These are phyloP conservation scores for Fregetta grallaria DNA, from an alignment of 2,113 vertebrate genomes.

Conservation along the genomic window DNA sequence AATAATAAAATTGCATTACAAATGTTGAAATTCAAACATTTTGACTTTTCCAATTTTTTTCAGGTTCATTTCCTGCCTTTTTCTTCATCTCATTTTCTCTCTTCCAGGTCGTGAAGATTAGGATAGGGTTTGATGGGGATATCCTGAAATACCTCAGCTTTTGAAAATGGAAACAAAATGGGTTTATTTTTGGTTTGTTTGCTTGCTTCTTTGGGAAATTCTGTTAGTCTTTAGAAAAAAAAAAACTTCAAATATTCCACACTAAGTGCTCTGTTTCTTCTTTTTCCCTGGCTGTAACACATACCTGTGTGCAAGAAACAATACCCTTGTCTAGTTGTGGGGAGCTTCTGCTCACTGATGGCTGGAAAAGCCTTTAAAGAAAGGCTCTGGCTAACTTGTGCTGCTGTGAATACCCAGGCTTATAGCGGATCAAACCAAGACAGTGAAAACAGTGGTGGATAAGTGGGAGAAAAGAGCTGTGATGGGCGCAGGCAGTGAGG, in stretches of 20 bases:
- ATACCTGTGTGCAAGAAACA: not conserved
- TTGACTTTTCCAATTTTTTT: not conserved
- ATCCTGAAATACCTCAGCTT: not conserved
- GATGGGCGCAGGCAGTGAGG: not conserved
- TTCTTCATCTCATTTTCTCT: not conserved
- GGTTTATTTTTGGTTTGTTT: not conserved
- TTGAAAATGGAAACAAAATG: not conserved
- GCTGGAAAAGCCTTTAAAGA: not conserved
- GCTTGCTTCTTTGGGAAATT: not conserved
- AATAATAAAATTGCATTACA: not conserved
- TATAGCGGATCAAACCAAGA: not conserved
- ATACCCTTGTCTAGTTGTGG: not conserved
- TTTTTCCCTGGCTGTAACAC: not conserved
- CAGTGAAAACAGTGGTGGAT: fast-evolving
- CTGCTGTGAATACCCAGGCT: not conserved
- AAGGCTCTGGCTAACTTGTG: not conserved
- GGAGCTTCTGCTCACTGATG: not conserved
- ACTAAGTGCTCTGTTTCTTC: not conserved
- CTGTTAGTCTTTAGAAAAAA: not conserved
- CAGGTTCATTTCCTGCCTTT: not conserved
- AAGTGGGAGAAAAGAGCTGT: not conserved
- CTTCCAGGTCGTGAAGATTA: not conserved
- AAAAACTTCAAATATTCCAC: not conserved
- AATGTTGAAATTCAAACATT: not conserved
- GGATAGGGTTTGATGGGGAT: not conserved